Evolutionary conservation across 2,888 invertebrate species (phyloP).

Genomic region (Sialis lutaria): DNA sequence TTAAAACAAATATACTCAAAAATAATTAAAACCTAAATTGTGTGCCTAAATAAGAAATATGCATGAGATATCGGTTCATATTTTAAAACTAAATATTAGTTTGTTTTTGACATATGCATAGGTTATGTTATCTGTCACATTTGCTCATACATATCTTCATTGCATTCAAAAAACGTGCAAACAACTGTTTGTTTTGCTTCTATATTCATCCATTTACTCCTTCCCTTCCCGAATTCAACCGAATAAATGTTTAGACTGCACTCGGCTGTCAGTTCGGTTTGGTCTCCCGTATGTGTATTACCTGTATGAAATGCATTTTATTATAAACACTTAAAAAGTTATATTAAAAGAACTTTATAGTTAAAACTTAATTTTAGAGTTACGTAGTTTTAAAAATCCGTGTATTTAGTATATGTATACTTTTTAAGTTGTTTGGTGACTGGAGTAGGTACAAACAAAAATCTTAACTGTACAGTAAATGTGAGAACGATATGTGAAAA

Average conservation of each 20-base stretch:
- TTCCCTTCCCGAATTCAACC: neutral
- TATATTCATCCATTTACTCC: neutral
- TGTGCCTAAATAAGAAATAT: constrained; percentile 62
- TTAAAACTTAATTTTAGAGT: too few species aligned
- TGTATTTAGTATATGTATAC: too few species aligned
- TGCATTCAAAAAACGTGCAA: neutral
- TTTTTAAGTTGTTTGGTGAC: too few species aligned
- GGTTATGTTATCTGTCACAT: neutral
- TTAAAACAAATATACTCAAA: neutral
- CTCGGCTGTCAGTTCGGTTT: neutral
- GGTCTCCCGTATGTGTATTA: neutral
- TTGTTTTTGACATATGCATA: neutral
- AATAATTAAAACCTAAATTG: constrained; percentile 42
- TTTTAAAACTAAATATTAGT: constrained; percentile 7
- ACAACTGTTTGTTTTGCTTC: neutral
- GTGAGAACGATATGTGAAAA: too few species aligned
- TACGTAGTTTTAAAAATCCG: too few species aligned
- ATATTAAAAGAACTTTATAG: too few species aligned
- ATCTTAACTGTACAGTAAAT: too few species aligned
- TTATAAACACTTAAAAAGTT: too few species aligned
- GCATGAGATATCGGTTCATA: constrained; percentile 53
- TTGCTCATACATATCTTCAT: neutral
- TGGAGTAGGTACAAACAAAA: too few species aligned
- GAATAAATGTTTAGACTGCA: constrained; percentile 1
- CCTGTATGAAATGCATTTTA: neutral